phyloP scores from a whole-genome alignment of 1,140 invertebrate species.

The Sweltsa coloradensis region DNA sequence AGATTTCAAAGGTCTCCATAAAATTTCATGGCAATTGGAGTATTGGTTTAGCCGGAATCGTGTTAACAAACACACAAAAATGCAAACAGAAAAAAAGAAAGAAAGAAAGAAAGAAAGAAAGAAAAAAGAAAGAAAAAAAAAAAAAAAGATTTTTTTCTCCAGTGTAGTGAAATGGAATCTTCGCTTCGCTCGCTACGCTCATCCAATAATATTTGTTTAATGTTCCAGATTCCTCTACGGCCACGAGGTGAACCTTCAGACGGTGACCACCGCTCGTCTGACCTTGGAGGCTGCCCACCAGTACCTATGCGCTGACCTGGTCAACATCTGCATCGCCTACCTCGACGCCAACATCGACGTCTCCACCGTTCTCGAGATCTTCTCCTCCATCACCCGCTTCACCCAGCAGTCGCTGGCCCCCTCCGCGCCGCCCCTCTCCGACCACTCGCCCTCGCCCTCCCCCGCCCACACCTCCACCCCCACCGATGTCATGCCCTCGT shows the following conservation, averaged over 20 bases:
- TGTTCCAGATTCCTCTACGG: conserved; percentile 44
- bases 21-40: too few relatives aligned
- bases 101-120: too few relatives aligned
- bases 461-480: conserved; percentile 31
- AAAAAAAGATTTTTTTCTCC: too few relatives aligned
- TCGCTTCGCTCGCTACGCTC: too few relatives aligned
- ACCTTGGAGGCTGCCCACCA: conserved; percentile 54
- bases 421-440: conserved; percentile 24
- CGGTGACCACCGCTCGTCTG: conserved; percentile 44
- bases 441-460: conserved; percentile 30
- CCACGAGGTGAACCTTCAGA: conserved; percentile 44
- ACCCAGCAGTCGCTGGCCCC: conserved; percentile 13
- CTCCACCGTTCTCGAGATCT: conserved; percentile 35
- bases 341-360: conserved; percentile 35
- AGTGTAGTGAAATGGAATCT: too few relatives aligned
- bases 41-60: too few relatives aligned
- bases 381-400: not conserved
- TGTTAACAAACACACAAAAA: too few relatives aligned
- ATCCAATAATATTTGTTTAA: too few relatives aligned
- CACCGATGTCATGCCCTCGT: conserved; percentile 32
- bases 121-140: too few relatives aligned
- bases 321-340: conserved; percentile 43
- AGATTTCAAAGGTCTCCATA: too few relatives aligned
- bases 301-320: conserved; percentile 48
- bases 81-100: too few relatives aligned